Base-by-base conservation (phyloP, 2,113 vertebrate genomes). In the Gobiocypris rarus region DNA sequence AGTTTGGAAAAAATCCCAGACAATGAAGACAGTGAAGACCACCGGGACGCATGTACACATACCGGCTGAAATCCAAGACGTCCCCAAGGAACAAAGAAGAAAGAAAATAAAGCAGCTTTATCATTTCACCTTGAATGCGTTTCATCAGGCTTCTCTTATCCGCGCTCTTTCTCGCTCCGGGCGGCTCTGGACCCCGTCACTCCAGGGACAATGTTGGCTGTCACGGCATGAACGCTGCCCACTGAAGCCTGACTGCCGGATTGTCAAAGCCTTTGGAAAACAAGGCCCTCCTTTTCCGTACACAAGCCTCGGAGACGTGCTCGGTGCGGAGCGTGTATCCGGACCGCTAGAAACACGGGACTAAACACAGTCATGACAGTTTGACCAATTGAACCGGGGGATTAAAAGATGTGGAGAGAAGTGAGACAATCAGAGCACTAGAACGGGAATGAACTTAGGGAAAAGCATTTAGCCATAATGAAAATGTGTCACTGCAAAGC, bases 81-180 rank as follows among this genome's bases (percentile, higher is more conserved):
- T 54, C 75, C 52, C 74, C 14, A 17, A 73, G 79, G 73, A 70
- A 74, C 59, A 75, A 65, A 84, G 63, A 69, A 75, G 56, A 56
- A 28, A 61, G 81, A 83, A 86, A 86, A 84, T 86, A 87, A 87
- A 84, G 84, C 83, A 80, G 67, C 79, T 83, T 76, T 70, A 89
- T 89, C 85, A 86, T 89, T 88, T 89, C 86, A 89, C 84, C 86
- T 88, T 81, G 78, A 89, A 86, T 84, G 87, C 79, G 24, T 89
- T 86, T 84, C 83, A 88, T 88, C 85, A 75, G 65, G 38, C 76
- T 83, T 65, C 83, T 78, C 48, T 86, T 83, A 85, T 83, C 82
- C 70, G 58, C 5, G 1, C 38, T 41, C 43, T 58, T 77, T 63
- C 77, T 83, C 22, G 26, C 82, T 81, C 79, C 41, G 38, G 50